Conservation (phyloP, 2,888 invertebrate species). For the Amblyteles armatorius region DNA sequence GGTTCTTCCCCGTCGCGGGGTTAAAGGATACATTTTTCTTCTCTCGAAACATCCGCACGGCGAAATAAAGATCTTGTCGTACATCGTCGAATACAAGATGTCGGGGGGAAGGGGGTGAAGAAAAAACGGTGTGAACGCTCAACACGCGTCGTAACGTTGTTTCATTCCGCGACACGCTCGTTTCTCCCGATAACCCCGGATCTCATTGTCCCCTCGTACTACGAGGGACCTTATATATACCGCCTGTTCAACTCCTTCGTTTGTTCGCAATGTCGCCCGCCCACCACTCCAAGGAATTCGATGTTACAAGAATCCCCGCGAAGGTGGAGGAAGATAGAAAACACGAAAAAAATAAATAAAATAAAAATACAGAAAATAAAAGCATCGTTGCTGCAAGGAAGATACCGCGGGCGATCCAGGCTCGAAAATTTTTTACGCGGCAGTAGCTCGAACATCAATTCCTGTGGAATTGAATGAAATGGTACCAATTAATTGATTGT, state of each 20-base stretch:
- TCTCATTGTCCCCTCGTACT: constrained; percentile 45
- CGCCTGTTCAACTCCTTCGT: constrained; percentile 30
- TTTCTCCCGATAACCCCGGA: constrained; percentile 50
- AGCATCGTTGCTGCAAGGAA: not conserved
- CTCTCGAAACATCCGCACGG: constrained; percentile 41
- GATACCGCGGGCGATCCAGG: not conserved
- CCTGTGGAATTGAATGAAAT: constrained; percentile 30
- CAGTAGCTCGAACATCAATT: constrained; percentile 3
- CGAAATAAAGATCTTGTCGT: constrained; percentile 82
- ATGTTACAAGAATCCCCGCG: constrained; percentile 34
- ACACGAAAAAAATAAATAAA: constrained; percentile 2
- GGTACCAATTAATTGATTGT: constrained; percentile 40
- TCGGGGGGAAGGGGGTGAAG: not conserved
- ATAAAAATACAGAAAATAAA: not conserved
- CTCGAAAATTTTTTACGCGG: not conserved
- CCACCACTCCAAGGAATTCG: constrained; percentile 38
- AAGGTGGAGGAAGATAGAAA: constrained; percentile 11
- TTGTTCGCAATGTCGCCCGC: constrained; percentile 41
- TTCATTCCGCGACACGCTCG: constrained; percentile 42
- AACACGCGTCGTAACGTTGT: constrained; percentile 40
- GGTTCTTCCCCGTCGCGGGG: constrained; percentile 13
- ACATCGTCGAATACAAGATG: constrained; percentile 79
- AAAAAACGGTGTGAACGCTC: constrained; percentile 35
- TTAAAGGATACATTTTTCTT: constrained; percentile 74
- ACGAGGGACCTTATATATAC: not conserved